Percentiles rank a stretch among this genome's conserved stretches.
Evolutionary conservation across 1,140 invertebrate genomes (phyloP).

Genomic region (Drosophila orosa): DNA sequence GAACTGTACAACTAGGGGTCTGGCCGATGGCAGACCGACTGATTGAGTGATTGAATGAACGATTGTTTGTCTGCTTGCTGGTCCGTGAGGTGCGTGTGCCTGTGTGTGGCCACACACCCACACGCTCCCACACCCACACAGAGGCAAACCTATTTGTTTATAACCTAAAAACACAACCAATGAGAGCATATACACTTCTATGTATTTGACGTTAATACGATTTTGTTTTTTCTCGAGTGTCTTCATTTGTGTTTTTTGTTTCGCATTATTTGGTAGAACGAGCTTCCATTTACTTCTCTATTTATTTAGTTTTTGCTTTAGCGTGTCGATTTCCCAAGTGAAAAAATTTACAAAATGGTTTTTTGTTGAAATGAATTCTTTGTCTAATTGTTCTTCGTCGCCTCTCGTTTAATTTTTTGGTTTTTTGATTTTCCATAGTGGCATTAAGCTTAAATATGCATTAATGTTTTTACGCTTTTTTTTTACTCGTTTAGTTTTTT

Average conservation of each 20-base stretch:
- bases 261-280: conserved; percentile 48
- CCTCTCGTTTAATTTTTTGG: conserved; percentile 14
- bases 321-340: conserved; percentile 83
- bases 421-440: conserved; percentile 45
- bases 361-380: conserved; percentile 64
- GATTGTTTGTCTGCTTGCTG: conserved; percentile 56
- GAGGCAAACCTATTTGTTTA: conserved; percentile 70
- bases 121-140: conserved; percentile 42
- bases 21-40: conserved; percentile 42
- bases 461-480: conserved; percentile 46
- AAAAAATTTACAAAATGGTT: conserved; percentile 81
- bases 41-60: conserved; percentile 60
- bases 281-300: conserved; percentile 53
- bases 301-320: conserved; percentile 68
- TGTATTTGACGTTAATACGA: conserved; percentile 76
- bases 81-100: conserved; percentile 25
- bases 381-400: conserved; percentile 35
- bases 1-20: conserved; percentile 69
- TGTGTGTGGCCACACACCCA: conserved; percentile 32
- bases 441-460: conserved; percentile 58
- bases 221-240: conserved; percentile 52
- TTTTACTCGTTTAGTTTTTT: conserved; percentile 52
- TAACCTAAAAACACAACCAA: conserved; percentile 85
- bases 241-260: conserved; percentile 31
- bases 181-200: conserved; percentile 84